Percentiles rank a stretch among this genome's conserved stretches.
Conservation (phyloP, 2,888 invertebrate genomes). For the Formica aserva region DNA sequence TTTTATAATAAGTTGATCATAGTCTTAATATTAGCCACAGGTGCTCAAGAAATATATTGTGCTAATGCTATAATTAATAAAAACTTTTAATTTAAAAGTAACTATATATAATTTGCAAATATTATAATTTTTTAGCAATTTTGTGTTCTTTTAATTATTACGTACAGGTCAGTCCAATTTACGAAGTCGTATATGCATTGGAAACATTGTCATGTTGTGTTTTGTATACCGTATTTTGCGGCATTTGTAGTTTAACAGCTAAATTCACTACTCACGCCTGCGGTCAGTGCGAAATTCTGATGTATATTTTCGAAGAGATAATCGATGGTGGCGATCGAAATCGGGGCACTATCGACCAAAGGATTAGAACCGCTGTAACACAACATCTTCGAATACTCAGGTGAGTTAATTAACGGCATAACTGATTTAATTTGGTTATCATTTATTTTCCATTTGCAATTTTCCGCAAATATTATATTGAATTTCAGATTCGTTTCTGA, state of each 20-base stretch:
- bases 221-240: conserved; percentile 48
- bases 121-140: not conserved
- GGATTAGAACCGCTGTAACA: not conserved
- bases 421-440: not conserved
- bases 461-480: not conserved
- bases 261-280: conserved; percentile 64
- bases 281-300: conserved; percentile 62
- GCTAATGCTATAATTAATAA: not conserved
- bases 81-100: not conserved
- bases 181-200: conserved; percentile 59
- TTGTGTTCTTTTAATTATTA: conserved; percentile 53
- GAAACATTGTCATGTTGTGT: conserved; percentile 52
- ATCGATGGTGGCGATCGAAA: not conserved
- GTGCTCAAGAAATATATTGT: not conserved
- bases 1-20: not conserved
- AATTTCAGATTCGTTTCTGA: conserved; percentile 69
- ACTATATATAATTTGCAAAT: not conserved
- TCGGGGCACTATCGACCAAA: not conserved
- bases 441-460: not conserved
- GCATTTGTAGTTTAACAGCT: conserved; percentile 58
- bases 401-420: not conserved
- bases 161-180: conserved; percentile 53
- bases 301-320: conserved; percentile 49
- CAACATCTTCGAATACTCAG: conserved; percentile 9
- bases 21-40: not conserved